Percentiles rank a stretch among this genome's conserved stretches.
Conservation (phyloP, 2,888 invertebrate species). For the Caenorhabditis sp. region DNA sequence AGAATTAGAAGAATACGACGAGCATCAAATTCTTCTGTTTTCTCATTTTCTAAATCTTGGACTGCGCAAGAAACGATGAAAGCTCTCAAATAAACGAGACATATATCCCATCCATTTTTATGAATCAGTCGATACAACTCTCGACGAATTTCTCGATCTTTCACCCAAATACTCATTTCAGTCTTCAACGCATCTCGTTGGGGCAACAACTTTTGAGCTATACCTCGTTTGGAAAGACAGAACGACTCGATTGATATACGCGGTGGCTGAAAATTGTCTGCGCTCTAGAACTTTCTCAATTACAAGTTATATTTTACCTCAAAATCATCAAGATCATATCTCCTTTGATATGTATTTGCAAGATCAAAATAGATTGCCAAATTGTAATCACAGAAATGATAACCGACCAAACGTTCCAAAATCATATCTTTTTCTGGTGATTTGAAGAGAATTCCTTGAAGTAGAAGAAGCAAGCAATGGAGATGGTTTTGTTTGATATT, state of each 20-base stretch:
- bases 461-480: constrained; percentile 20
- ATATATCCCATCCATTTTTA: constrained; percentile 26
- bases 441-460: constrained; percentile 8
- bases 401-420: neutral
- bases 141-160: constrained; percentile 20
- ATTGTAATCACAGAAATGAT: constrained; percentile 25
- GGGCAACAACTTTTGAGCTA: constrained; percentile 14
- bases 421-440: neutral
- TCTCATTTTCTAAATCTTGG: constrained; percentile 25
- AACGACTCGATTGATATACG: neutral
- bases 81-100: constrained; percentile 27
- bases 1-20: constrained; percentile 8
- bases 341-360: constrained; percentile 6
- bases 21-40: constrained; percentile 4
- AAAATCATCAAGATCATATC: constrained; percentile 30
- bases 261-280: constrained; percentile 1
- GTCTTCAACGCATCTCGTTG: constrained; percentile 27
- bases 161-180: constrained; percentile 18
- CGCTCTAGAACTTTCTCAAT: neutral
- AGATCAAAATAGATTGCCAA: constrained; percentile 17
- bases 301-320: neutral
- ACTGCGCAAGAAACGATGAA: constrained; percentile 17
- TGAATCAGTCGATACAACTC: constrained; percentile 25
- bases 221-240: constrained; percentile 19
- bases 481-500: constrained; percentile 27